A percentile compares a stretch with the other conserved stretches of the same genome.
Conservation (phyloP, 2,113 vertebrate genomes). For the Thalassarche chlororhynchos region DNA sequence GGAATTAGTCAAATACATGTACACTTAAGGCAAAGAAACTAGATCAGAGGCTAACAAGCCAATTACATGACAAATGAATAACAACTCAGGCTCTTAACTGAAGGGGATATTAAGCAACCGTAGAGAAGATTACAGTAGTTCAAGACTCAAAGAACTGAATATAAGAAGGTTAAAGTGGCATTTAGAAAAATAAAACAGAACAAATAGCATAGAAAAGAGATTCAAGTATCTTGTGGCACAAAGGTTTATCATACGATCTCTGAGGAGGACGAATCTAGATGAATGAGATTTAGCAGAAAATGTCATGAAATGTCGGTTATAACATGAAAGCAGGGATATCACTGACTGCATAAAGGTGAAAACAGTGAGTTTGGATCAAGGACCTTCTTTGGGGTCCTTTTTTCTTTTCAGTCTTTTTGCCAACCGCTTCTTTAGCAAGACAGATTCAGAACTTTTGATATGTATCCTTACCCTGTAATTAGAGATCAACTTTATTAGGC, state of each 20-base stretch:
- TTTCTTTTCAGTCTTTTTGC: neutral
- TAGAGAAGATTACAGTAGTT: slow-evolving; percentile 22
- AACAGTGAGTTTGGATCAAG: neutral
- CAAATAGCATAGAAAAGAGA: slow-evolving; percentile 26
- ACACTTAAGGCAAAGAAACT: slow-evolving; percentile 52
- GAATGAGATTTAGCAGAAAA: slow-evolving; percentile 43
- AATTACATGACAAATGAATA: slow-evolving; percentile 46
- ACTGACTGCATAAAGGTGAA: neutral
- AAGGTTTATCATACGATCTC: slow-evolving; percentile 31
- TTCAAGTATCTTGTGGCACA: neutral
- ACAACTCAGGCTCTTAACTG: slow-evolving; percentile 26
- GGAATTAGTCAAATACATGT: slow-evolving; percentile 36
- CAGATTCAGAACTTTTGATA: neutral
- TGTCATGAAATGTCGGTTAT: slow-evolving; percentile 13
- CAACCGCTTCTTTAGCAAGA: neutral
- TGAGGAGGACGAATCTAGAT: neutral
- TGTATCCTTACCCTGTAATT: neutral
- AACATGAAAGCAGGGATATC: neutral
- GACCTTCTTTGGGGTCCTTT: neutral
- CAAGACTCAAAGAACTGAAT: slow-evolving; percentile 19
- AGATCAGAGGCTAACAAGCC: slow-evolving; percentile 53
- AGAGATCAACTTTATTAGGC: neutral
- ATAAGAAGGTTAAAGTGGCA: slow-evolving; percentile 31
- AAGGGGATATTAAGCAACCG: slow-evolving; percentile 25
- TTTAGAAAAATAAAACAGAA: slow-evolving; percentile 39